These are phyloP conservation scores for Thunnus maccoyii DNA, from an alignment of 2,113 vertebrate species.

Conservation along the genomic window DNA sequence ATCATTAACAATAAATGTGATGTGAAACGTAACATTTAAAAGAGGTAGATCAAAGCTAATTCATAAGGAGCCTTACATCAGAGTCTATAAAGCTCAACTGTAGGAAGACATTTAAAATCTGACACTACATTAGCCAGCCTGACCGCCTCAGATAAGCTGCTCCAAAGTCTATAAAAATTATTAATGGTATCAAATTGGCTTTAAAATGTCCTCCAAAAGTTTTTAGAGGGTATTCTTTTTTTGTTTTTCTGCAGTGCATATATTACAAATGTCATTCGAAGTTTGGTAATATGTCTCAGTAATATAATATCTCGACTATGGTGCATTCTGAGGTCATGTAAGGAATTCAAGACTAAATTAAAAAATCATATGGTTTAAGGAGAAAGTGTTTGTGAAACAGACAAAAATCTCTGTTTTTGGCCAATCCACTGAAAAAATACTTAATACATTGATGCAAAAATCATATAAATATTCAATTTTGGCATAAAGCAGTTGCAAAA, in stretches of 20 bases:
- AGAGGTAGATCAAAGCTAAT: not conserved
- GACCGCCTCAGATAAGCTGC: not conserved
- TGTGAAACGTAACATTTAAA: not conserved
- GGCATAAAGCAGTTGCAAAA: too few relatives aligned
- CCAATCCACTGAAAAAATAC: too few relatives aligned
- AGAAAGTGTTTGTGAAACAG: too few relatives aligned
- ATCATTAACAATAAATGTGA: not conserved
- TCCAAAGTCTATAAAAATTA: constrained; percentile 28
- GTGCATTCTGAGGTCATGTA: not conserved
- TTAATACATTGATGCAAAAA: too few relatives aligned
- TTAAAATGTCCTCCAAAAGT: constrained; percentile 3
- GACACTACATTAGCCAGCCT: not conserved
- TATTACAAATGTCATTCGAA: not conserved
- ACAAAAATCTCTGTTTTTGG: too few relatives aligned
- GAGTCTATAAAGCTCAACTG: constrained; percentile 22
- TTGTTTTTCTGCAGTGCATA: not conserved
- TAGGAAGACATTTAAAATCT: constrained; percentile 19
- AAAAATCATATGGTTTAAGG: too few relatives aligned
- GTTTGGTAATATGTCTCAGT: not conserved
- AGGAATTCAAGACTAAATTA: too few relatives aligned
- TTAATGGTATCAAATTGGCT: constrained; percentile 3
- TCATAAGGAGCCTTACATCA: not conserved
- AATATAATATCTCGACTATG: not conserved
- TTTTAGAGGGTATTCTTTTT: constrained; percentile 8
- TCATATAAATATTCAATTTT: too few relatives aligned